Evolutionary conservation across 2,113 vertebrate genomes (phyloP), one percentile per base, ranked within the genome.

Genomic region (Esox niger): DNA sequence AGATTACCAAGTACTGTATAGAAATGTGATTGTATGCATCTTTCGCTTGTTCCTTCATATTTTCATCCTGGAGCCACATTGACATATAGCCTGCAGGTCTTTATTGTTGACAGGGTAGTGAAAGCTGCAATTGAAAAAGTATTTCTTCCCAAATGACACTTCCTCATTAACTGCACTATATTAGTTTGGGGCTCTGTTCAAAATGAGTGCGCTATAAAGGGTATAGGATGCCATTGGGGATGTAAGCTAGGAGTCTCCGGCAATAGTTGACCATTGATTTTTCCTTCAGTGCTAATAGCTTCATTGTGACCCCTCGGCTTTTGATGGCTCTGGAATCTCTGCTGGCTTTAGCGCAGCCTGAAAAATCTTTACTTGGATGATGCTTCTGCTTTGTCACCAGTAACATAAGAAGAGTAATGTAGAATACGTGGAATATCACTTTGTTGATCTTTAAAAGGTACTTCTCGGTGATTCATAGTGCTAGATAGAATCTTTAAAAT

Each of bases 201-300:
- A 43, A 43, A 43, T 2, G 3, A 43, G 13, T 43, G 38, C 38
- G 17, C 38, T 15, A 3, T 43, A 43, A 4, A 43, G 3, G 38
- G 38, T 2, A 43, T 15, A 43, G 38, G 38, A 15, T 43, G 38
- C 38, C 15, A 17, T 43, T 43, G 13, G 38, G 38, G 38, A 43
- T 1, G 15, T 17, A 17, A 17, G 11, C 38, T 15, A 17, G 82
- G 86, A 87, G 89, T 88, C 88, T 86, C 84, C 56, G 84, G 86
- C 90, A 88, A 84, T 84, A 83, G 87, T 90, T 91, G 85, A 75
- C 72, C 74, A 94, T 96, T 89, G 94, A 96, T 96, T 95, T 94
- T 81, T 72, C 91, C 90, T 89, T 92, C 91, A 79, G 69, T 83
- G 81, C 90, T 94, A 93, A 94, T 93, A 90, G 93, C 90, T 87